Evolutionary conservation across 1,140 invertebrate genomes (phyloP).

Genomic region (Potamilus streckersoni): DNA sequence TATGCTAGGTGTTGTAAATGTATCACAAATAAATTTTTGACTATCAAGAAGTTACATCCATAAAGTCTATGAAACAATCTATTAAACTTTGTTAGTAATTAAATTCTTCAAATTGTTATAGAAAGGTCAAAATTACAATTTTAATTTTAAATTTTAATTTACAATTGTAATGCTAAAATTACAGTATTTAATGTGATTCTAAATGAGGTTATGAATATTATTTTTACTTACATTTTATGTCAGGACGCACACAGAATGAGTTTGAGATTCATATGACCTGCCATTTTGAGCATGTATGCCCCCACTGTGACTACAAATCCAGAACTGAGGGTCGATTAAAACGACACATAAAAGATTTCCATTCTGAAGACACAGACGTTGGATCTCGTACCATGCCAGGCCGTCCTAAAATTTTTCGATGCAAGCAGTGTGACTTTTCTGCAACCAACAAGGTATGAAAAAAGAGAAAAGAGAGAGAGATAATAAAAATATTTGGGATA

Average conservation of each 20-base stretch:
- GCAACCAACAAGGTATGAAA: slow-evolving; percentile 80
- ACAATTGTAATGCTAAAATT: not conserved
- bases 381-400: slow-evolving; percentile 73
- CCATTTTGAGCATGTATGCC: slow-evolving; percentile 69
- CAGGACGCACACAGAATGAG: slow-evolving; percentile 52
- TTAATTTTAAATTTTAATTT: too few relatives aligned
- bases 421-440: slow-evolving; percentile 90
- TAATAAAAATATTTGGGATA: not conserved
- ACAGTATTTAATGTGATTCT: not conserved
- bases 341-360: slow-evolving; percentile 73
- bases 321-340: slow-evolving; percentile 73
- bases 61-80: too few relatives aligned
- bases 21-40: too few relatives aligned
- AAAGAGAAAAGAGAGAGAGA: too few relatives aligned
- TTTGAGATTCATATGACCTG: slow-evolving; percentile 71
- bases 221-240: slow-evolving; percentile 11
- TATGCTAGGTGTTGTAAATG: too few relatives aligned
- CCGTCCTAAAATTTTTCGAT: slow-evolving; percentile 83
- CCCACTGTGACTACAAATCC: slow-evolving; percentile 74
- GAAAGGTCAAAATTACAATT: too few relatives aligned
- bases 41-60: too few relatives aligned
- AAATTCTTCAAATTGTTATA: too few relatives aligned
- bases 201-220: not conserved
- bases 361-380: slow-evolving; percentile 75
- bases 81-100: too few relatives aligned